Base-by-base conservation (phyloP, 2,888 invertebrate genomes). In the Campoplex nolae region DNA sequence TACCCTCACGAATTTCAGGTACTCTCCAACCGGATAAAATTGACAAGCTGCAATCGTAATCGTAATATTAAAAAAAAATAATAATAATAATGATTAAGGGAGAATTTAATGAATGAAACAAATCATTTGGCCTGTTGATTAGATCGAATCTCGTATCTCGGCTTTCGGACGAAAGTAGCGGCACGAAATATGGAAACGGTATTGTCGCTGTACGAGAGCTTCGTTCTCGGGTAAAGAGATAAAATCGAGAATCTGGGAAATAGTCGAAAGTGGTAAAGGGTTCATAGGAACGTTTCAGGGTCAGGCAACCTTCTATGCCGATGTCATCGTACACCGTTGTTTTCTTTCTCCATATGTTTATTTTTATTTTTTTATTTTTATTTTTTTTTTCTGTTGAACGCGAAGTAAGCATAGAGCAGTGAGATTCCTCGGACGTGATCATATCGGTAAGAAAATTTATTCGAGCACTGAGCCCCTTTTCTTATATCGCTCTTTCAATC, bases 11-110 rank as follows among this genome's bases (percentile, higher is more conserved):
- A 98, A 98, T 91, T 97, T 96, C 88, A 98, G 95, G 91, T 98
- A 98, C 94, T 98, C 98, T 54, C 97, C 97, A 2, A 96, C 95
- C 9, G 98, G 97, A 92, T 97, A 97, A 95, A 98, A 98, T 93
- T 97, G 97, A 93, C 98, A 98, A 93, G 97, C 97, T 97, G 95
- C 13, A 95, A 96, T 51, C 23, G 35, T 32, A 2, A 80, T 70
- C 16, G 54, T 77, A 18, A 73, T 38, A 51, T 84, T 65, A 65
- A 76, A 4, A 28, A 62, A 42, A 65, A 32, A 35, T 32, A 0
- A 38, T 70, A 13, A 23, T 16, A 71, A 78, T n/a, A n/a, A n/a
- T n/a, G n/a, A n/a, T n/a, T n/a, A n/a, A n/a, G n/a, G n/a, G n/a
- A 28, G 0, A 16, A 67, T 7, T 2, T 48, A 58, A 48, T 35